Evolutionary conservation across 2,888 invertebrate species (phyloP).

Genomic region (Brassicogethes aeneus): DNA sequence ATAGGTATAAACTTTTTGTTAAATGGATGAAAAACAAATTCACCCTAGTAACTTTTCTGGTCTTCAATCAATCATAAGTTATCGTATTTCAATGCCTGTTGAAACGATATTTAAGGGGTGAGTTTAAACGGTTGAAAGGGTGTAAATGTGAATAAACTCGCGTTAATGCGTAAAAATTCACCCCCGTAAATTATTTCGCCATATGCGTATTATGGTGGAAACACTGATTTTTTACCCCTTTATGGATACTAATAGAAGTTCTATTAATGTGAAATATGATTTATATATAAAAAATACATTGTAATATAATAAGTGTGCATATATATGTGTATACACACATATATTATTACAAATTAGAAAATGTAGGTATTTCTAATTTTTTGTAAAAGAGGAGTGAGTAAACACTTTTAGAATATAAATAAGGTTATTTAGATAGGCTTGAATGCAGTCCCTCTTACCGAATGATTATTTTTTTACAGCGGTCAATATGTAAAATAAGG

Average conservation of each 20-base stretch:
- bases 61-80: background rate
- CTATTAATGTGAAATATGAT: too few species aligned
- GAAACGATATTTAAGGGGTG: background rate
- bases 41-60: too few species aligned
- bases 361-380: too few species aligned
- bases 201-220: background rate
- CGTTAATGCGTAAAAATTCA: background rate
- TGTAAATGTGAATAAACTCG: background rate
- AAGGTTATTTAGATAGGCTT: conserved; percentile 25
- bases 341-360: too few species aligned
- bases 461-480: conserved; percentile 20
- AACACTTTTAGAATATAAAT: conserved; percentile 26
- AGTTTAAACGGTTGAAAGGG: background rate
- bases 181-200: background rate
- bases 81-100: background rate
- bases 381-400: too few species aligned
- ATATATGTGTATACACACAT: too few species aligned
- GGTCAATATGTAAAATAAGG: conserved; percentile 9
- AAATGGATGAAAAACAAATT: too few species aligned
- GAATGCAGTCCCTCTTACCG: conserved; percentile 18
- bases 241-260: too few species aligned
- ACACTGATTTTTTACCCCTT: background rate
- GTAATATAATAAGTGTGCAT: too few species aligned
- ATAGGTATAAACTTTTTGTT: too few species aligned
- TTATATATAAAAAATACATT: too few species aligned